Evolutionary conservation across 2,113 vertebrate genomes (phyloP), one percentile per base, ranked within the genome.

Genomic region (Megaleporinus macrocephalus): DNA sequence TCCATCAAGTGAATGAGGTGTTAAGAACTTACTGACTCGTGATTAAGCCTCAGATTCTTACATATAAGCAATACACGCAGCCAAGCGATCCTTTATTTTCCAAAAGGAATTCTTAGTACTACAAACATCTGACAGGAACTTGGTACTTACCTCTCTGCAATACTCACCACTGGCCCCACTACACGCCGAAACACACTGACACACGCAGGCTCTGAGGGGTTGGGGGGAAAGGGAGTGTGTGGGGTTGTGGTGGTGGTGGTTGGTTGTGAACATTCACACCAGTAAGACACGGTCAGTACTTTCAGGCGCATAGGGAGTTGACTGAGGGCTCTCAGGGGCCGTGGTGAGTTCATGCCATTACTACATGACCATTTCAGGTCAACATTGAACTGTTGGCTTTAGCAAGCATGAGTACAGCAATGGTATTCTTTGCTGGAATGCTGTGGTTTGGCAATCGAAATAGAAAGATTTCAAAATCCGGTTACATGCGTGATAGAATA

Each of bases 91-190:
- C 0, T 14, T 22, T 36, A 44, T 71, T 16, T n/a, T 70, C 18
- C 5, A 24, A 1, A n/a, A 29, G 0, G 18, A 0, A 27, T 70
- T 55, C 47, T 33, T 26, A 30, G 33, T 12, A 49, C n/a, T 41
- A 68, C 30, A 44, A 68, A 33, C 65, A 68, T 61, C 16, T 29
- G 65, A 69, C 76, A 62, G 71, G 66, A 71, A 79, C 36, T 62
- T 78, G 70, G 71, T 90, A 89, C 86, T 88, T 83, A 86, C 85
- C 90, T 63, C 63, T 79, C 36, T 59, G 70, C 77, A 84, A 85
- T 87, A 87, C 88, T 89, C 87, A 90, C 89, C 88, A 86, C 85
- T 59, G 73, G 85, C 84, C 86, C 87, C 83, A 61, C 86, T 73
- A 87, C 73, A 82, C 71, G 78, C 57, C 78, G 79, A 79, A 84